Evolutionary conservation across 2,888 invertebrate genomes (phyloP), one percentile per base, ranked within the genome.

Genomic region (Antheraea assamensis): DNA sequence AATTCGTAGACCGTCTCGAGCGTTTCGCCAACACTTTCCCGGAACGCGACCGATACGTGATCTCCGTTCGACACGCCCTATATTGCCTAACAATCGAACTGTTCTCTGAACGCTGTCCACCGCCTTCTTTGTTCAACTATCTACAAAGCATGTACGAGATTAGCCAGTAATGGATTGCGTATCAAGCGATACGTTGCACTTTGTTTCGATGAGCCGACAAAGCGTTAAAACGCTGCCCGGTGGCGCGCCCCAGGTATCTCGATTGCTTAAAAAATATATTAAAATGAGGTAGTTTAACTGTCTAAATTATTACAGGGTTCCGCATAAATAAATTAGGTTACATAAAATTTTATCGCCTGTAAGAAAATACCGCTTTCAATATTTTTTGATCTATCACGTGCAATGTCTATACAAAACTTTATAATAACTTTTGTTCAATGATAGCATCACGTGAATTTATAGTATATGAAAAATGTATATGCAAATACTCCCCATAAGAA

Each of bases 21-120:
- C 78, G 83, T 82, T 84, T 86, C 80, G 85, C 84, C 78, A 83
- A 78, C 78, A 82, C 81, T 84, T 83, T 86, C 85, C 82, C 80
- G 72, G 82, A 85, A 87, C 84, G 86, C 83, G 78, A 79, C 79
- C 78, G 73, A 81, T 86, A 87, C 87, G 87, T 87, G 86, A 86
- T 82, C 77, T 77, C 77, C 74, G 81, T 82, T 86, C 85, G 82
- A 87, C 83, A 78, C 83, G 80, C 79, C 85, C 77, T 78, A 78
- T 80, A 84, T 79, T 79, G 79, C 77, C 49, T 31, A 42, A 47
- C 75, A 75, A 75, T 72, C 30, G 27, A 74, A 76, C 74, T 71
- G 74, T 82, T 78, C 74, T 73, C 75, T 47, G 64, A n/a, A 47
- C 71, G 30, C 74, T 42, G 70, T 74, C 68, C 75, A 76, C 76